Evolutionary conservation across 92 coral and sea anemone genomes (phyloP), one percentile per base, ranked within the genome.

Genomic region (Parazoanthus darwini): DNA sequence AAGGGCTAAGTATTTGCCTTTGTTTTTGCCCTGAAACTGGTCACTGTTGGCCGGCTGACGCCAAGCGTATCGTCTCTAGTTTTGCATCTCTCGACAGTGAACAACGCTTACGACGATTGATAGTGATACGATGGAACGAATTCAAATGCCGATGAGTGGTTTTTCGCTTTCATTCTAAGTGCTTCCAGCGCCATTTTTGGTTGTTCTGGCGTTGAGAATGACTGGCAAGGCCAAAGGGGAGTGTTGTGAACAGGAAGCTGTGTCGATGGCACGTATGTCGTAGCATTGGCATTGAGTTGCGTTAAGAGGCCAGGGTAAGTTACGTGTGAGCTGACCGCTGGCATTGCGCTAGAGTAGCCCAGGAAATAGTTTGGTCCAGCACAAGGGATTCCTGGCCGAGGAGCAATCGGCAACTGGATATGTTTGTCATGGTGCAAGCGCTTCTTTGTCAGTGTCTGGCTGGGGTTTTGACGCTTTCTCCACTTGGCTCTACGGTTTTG

Each of bases 401-500:
- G 99, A 25, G 99, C 99, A 38, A 97, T 97, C 5, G 99, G 98
- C 81, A 97, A 94, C 88, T 97, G 99, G 25, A 93, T 95, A 36
- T 97, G 98, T 42, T 92, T 88, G 72, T 93, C 93, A 59, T 92
- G 94, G 65, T 91, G 93, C 22, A 98, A 92, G 23, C 94, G 91
- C 46, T 97, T 97, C 92, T 97, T 97, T 76, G 93, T 84, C 5
- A 95, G 93, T 20, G 94, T 80, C 37, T 94, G 99, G 74, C 87
- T 91, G 18, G 99, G 99, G 74, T 97, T 97, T 82, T 97, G 99
- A 50, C 94, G 89, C 37, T 97, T 97, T 66, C 99, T 95, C 99
- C 99, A 97, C 77, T 97, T 97, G 4, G 99, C 99, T 87, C 99
- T 82, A 75, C 99, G 91, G 86, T 97, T 97, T 86, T 97, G 99